These are phyloP conservation scores for Pocillopora meandrina DNA, from an alignment of 92 coral and sea anemone genomes.

Conservation along the genomic window DNA sequence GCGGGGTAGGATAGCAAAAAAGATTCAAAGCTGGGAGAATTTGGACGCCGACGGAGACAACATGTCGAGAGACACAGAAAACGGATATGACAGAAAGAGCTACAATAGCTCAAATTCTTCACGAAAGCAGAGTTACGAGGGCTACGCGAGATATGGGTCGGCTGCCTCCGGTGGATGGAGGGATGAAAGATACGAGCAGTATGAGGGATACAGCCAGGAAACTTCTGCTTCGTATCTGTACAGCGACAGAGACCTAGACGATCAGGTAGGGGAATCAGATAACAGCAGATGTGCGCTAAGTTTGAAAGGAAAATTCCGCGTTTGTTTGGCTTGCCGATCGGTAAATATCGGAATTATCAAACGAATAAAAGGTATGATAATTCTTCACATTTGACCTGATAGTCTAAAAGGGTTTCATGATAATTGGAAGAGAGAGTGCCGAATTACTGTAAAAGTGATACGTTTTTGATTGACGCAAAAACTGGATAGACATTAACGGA, in stretches of 20 bases:
- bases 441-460: no score
- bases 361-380: neutral
- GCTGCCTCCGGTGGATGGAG: slow-evolving; percentile 3
- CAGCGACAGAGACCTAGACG: slow-evolving; percentile 14
- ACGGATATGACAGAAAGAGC: slow-evolving; percentile 9
- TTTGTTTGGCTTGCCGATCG: neutral
- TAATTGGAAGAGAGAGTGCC: no score
- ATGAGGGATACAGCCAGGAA: slow-evolving; percentile 1
- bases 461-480: no score
- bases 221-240: slow-evolving; percentile 13
- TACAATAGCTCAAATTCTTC: slow-evolving; percentile 2
- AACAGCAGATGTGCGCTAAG: neutral
- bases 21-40: slow-evolving; percentile 44
- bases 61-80: neutral
- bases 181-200: slow-evolving; percentile 12
- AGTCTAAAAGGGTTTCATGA: no score
- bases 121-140: neutral
- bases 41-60: slow-evolving; percentile 27
- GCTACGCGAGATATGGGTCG: neutral
- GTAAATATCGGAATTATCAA: slow-evolving; percentile 2
- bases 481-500: no score
- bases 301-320: neutral
- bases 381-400: neutral
- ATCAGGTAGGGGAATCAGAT: slow-evolving; percentile 17
- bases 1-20: slow-evolving; percentile 34